Conservation (phyloP, 1,140 invertebrate species). For the Dinoponera quadriceps region DNA sequence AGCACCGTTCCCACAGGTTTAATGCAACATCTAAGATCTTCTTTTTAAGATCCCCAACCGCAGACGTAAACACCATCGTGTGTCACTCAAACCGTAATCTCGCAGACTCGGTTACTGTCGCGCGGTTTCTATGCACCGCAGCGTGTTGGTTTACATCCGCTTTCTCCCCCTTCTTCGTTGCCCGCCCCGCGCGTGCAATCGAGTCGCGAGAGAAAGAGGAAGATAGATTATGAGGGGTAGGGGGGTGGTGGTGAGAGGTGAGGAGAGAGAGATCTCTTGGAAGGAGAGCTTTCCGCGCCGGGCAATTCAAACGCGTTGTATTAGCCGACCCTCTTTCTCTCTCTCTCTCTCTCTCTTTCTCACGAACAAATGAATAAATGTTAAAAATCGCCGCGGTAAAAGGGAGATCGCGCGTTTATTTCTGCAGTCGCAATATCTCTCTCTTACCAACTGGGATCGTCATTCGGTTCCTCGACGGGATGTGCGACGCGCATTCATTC, state of each 20-base stretch:
- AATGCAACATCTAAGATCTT: slow-evolving; percentile 34
- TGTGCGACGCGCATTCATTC: too few species aligned
- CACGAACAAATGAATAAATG: slow-evolving; percentile 9
- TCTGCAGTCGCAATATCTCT: too few species aligned
- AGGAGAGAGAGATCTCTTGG: neutral
- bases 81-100: slow-evolving; percentile 58
- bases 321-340: too few species aligned
- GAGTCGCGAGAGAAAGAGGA: slow-evolving; percentile 1
- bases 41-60: slow-evolving; percentile 40
- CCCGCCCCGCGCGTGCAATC: neutral
- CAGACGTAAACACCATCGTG: slow-evolving; percentile 59
- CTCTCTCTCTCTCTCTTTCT: too few species aligned
- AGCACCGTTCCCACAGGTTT: slow-evolving; percentile 18
- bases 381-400: neutral
- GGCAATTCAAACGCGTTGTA: slow-evolving; percentile 15
- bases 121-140: slow-evolving; percentile 24
- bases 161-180: neutral
- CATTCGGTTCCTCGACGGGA: too few species aligned
- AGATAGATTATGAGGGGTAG: neutral
- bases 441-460: too few species aligned
- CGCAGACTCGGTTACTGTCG: slow-evolving; percentile 35
- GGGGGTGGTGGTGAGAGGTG: neutral
- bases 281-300: neutral
- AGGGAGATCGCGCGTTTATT: too few species aligned
- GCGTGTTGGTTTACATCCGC: slow-evolving; percentile 22